Evolutionary conservation across 2,113 vertebrate species (phyloP), one percentile per base, ranked within the genome.

Genomic region (Strix uralensis): DNA sequence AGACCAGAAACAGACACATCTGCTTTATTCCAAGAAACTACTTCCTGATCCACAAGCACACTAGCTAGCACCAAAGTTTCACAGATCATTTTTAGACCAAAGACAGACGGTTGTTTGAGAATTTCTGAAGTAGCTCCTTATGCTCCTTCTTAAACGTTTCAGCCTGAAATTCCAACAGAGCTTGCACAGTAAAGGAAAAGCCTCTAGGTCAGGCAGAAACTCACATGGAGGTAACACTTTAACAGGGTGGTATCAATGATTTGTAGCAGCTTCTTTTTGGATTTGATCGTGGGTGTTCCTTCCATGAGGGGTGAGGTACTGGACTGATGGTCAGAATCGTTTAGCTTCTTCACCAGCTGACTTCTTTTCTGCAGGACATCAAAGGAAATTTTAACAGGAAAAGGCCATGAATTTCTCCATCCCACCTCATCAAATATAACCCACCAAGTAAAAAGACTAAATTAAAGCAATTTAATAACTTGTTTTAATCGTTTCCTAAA

Each of bases 211-310:
- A 91, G 26, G 59, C 10, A 57, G 32, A 86, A 66, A 85, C 99
- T 98, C 97, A 99, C 99, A 9, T 99, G 99, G 70, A 99, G 98
- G 98, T 99, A 99, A 96, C 99, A 99, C 70, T 99, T 99, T 10
- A 99, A 98, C 86, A 99, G 95, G 1, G 99, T 99, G 72, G 99
- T 99, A 86, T 99, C 99, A 29, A 99, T 99, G 95, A 99, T 99
- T 96, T 99, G 99, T 52, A 99, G 97, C 63, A 99, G 98, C 81
- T 99, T 99, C 96, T 99, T 99, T 96, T 99, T 99, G 86, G 99
- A 99, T 94, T 99, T 99, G 90, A 99, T 99, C 0, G 99, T 99
- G 20, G 99, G 99, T 1, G 99, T 99, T 74, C 99, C 99, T 89
- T 99, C 99, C 99, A 99, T 99, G 73, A 99, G 98, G 0, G 99